Evolutionary conservation across 1,140 invertebrate genomes (phyloP), one percentile per base, ranked within the genome.

Genomic region (Panulirus ornatus): DNA sequence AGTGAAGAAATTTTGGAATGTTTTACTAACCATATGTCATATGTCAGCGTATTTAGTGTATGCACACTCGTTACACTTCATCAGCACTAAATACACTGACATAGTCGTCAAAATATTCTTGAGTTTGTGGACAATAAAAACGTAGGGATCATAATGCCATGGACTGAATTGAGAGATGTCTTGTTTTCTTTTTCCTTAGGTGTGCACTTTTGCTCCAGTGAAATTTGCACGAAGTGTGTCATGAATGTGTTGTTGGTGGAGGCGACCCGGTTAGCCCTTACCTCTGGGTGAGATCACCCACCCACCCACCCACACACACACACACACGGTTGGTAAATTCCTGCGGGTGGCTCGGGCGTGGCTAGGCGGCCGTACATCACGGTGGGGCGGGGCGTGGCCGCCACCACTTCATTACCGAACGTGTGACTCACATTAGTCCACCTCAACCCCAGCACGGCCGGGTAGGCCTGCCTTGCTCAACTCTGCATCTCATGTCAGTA

Each of bases 331-430:
- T n/a, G 85, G 54, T 78, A 78, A 73, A 87, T 87, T 87, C 85
- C 47, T 87, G 75, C 66, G 85, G 85, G 51, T 51, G 75, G 38
- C n/a, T 34, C 40, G 70, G 85, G 85, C 75, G 85, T 87, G 54
- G 19, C 75, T 14, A 11, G 71, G 75, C 36, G 73, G 16, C 70
- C 85, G 54, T 87, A 66, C 85, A 87, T 87, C 85, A 87, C 75
- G 27, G 30, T 38, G 85, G 73, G 84, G 71, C 71, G 84, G 36
- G 73, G 73, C 40, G 36, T 63, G 75, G 73, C 51, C 76, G 85
- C 75, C 85, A 87, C 51, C 85, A 87, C 85, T 87, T 87, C 85
- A 79, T 87, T 87, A 87, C 73, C 40, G 22, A 79, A 87, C 85
- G 85, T 66, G 85, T 54, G 85, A 87, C 75, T 54, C 73, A n/a